phyloP scores from a whole-genome alignment of 2,113 vertebrate species.

The Plecturocebus donacophilus region DNA sequence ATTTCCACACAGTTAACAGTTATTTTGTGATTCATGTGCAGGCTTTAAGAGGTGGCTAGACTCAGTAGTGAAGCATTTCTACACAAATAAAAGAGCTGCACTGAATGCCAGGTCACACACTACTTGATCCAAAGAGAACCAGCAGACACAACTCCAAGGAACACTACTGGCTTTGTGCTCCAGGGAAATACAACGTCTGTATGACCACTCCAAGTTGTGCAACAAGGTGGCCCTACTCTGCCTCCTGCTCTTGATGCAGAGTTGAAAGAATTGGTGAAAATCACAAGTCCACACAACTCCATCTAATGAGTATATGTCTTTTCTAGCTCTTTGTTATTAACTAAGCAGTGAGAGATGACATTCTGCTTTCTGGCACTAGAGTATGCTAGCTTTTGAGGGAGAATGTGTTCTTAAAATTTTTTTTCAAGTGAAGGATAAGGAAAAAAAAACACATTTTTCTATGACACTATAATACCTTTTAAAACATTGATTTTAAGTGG shows the following conservation, averaged over 20 bases:
- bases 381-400: background rate
- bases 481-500: background rate
- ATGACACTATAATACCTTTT: slow-evolving; percentile 13
- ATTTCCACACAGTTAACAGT: background rate
- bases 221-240: background rate
- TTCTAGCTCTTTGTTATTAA: background rate
- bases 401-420: background rate
- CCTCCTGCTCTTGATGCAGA: background rate
- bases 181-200: background rate
- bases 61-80: background rate
- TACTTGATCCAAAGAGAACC: background rate
- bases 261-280: background rate
- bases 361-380: background rate
- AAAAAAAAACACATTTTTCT: background rate
- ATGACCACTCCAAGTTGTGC: background rate
- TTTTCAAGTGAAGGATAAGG: slow-evolving; percentile 19
- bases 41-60: background rate
- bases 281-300: background rate
- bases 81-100: background rate
- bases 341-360: background rate
- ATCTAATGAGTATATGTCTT: background rate
- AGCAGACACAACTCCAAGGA: background rate
- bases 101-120: background rate
- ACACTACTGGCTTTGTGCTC: background rate
- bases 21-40: background rate